Evolutionary conservation across 2,888 invertebrate species (phyloP), one percentile per base, ranked within the genome.

Genomic region (Euplagia quadripunctaria): DNA sequence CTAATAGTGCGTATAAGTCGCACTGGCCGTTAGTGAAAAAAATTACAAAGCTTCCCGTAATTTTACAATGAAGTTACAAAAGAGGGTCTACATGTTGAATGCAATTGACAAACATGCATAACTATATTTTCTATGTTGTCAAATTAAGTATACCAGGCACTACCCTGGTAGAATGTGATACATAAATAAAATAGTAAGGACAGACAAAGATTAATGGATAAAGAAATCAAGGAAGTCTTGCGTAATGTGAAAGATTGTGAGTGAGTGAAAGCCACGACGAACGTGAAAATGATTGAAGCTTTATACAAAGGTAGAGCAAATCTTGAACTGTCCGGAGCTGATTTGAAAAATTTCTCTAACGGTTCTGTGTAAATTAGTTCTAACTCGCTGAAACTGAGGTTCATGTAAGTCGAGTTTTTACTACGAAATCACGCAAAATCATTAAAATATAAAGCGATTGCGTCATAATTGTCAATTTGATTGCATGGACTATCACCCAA

Each of bases 51-150:
- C 89, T 94, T 93, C 81, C 75, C 83, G n/a, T 94, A 93, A 90
- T 93, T 85, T 85, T 79, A 82, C 81, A 77, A 80, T 80, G 89
- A 90, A 92, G 92, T 89, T 89, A 89, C 89, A 94, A 93, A 92
- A 94, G 92, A 92, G 89, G 86, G 83, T 85, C 80, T 86, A 86
- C 87, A 88, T 88, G 88, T 88, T 84, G 85, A 85, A 81, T 79
- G 87, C 89, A 90, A 87, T 89, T 92, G 90, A 89, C 87, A 89
- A 89, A 86, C 74, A 83, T 86, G 83, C 79, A 78, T 79, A 61
- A 72, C 79, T 83, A 75, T 82, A 82, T 81, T 87, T 84, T 81
- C 73, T 80, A 81, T 77, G 72, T 69, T 77, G 64, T 73, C 68
- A 80, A 83, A 65, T 65, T 81, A 77, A 64, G 71, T 79, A 82